Base-by-base conservation (phyloP, 2,113 vertebrate species). In the Zingel zingel region DNA sequence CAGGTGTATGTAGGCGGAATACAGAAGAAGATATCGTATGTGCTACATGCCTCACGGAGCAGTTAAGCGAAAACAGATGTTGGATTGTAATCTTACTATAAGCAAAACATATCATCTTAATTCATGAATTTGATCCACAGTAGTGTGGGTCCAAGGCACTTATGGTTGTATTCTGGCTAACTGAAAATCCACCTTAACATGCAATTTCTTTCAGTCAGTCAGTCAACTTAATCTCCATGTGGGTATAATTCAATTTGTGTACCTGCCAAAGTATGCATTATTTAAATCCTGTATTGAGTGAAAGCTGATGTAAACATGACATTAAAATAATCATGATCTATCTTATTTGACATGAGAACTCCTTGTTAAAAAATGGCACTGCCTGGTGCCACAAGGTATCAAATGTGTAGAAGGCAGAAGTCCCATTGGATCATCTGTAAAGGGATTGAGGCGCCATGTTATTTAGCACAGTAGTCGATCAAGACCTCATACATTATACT, bases 1-100 rank as follows among this genome's bases (percentile, higher is more conserved):
- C 61, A 80, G 71, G 72, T 83, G 67, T 80, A 27, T 84, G 84
- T 72, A 57, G 81, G 78, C 33, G 43, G 30, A 51, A 13, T 14
- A 48, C 63, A 66, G 47, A 63, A 25, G 51, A 69, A n/a, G 23
- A 71, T 62, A 39, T 63, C 16, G 14, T 45, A n/a, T 57, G 50
- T 67, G 73, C 21, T 6, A 15, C 65, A 58, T 72, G 68, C 11
- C 23, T 27, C 21, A 48, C 39, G 14, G 21, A 43, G 39, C 36
- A 50, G 21, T 58, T 23, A 51, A 61, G 11, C 50, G 25, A 19
- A 51, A 62, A 48, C n/a, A 39, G 48, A 68, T 62, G 63, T 7
- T 25, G 66, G 25, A 70, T 50, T 70, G 4, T 57, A 16, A 48
- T 50, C 2, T 65, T n/a, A 21, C 5, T 43, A 9, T 3, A 27